Evolutionary conservation across 2,888 invertebrate species (phyloP).

Genomic region (Microplitis manilae): DNA sequence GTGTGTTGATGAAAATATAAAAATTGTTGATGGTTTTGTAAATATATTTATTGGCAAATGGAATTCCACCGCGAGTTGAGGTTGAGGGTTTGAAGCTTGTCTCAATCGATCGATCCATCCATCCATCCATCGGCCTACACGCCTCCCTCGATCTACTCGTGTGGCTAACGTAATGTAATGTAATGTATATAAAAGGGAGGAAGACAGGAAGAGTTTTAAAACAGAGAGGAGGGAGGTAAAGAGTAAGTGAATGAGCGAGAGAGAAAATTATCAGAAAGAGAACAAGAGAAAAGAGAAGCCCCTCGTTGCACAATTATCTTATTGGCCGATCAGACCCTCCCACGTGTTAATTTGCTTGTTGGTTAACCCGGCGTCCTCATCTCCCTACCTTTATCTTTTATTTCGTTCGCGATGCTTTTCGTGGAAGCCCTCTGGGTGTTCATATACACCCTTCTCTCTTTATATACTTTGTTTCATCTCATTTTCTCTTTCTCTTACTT

Average conservation of each 20-base stretch:
- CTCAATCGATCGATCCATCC: conserved; percentile 55
- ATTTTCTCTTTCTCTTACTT: neutral
- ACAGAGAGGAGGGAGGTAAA: conserved; percentile 21
- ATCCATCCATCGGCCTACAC: conserved; percentile 54
- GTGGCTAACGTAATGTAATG: conserved; percentile 46
- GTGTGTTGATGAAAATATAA: neutral
- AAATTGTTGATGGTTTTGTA: neutral
- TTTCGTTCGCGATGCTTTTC: conserved; percentile 48
- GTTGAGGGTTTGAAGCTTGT: conserved; percentile 1
- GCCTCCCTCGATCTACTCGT: conserved; percentile 56
- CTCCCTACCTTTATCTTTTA: conserved; percentile 45
- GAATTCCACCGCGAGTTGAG: conserved; percentile 19
- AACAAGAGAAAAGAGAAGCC: conserved; percentile 39
- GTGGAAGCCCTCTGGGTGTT: conserved; percentile 47
- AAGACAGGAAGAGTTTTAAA: conserved; percentile 37
- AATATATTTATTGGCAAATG: conserved; percentile 8
- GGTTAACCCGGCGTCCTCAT: conserved; percentile 60
- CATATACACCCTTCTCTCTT: conserved; percentile 37
- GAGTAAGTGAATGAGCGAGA: conserved; percentile 23
- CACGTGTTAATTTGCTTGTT: conserved; percentile 72
- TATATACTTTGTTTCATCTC: neutral
- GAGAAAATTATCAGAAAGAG: conserved; percentile 27
- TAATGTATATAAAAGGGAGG: neutral
- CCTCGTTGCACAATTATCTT: conserved; percentile 63
- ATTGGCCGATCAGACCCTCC: conserved; percentile 70